phyloP scores from a whole-genome alignment of 2,888 invertebrate genomes.

The Neria commutata region DNA sequence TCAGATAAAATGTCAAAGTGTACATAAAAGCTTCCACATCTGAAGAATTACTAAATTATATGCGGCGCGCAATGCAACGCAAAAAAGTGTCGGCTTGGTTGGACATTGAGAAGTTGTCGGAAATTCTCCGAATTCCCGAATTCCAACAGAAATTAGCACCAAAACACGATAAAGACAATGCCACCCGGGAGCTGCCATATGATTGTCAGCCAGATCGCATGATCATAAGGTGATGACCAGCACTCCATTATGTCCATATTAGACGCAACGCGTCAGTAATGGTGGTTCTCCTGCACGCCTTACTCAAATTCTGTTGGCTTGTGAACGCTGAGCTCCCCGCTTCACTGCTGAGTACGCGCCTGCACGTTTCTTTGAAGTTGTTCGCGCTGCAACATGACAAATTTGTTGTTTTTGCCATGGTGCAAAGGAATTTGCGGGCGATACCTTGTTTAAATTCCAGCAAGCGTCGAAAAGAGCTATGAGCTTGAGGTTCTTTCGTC shows the following conservation, averaged over 20 bases:
- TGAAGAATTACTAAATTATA: constrained; percentile 48
- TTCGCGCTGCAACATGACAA: constrained; percentile 34
- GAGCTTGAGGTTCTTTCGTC: constrained; percentile 23
- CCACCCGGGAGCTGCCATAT: constrained; percentile 8
- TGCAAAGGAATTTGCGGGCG: constrained; percentile 52
- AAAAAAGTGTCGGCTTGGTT: constrained; percentile 10
- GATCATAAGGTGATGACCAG: constrained; percentile 42
- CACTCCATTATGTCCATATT: constrained; percentile 56
- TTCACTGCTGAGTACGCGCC: constrained; percentile 2
- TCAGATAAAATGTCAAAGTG: constrained; percentile 58
- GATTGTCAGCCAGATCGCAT: background rate
- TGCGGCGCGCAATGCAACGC: constrained; percentile 17
- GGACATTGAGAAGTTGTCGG: constrained; percentile 24
- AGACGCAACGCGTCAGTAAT: too few relatives aligned
- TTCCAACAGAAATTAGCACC: constrained; percentile 42
- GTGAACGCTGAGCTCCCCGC: constrained; percentile 32
- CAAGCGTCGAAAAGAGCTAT: constrained; percentile 36
- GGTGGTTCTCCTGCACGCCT: background rate
- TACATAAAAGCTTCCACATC: constrained; percentile 58
- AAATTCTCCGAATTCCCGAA: constrained; percentile 38
- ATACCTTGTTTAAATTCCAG: constrained; percentile 61
- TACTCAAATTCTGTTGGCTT: background rate
- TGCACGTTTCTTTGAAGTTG: constrained; percentile 26
- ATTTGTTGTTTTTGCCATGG: constrained; percentile 43
- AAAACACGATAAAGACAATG: constrained; percentile 29